A percentile compares a stretch with the other conserved stretches of the same genome.
Evolutionary conservation across 2,888 invertebrate genomes (phyloP).

Genomic region (Hydrotaea diabolus): DNA sequence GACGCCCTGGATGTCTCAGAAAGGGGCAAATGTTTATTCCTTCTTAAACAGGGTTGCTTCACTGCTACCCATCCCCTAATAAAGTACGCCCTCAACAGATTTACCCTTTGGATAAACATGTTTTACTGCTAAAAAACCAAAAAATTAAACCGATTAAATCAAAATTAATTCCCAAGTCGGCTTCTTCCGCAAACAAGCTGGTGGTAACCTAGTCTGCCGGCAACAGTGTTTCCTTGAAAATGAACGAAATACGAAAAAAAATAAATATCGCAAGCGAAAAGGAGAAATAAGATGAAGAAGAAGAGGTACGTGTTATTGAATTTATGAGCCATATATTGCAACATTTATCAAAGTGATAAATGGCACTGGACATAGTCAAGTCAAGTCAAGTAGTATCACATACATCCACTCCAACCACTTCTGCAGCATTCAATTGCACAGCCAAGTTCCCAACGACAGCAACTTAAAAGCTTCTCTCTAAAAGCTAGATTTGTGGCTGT

Average conservation of each 20-base stretch:
- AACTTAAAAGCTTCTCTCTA: conserved; percentile 19
- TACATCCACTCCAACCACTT: conserved; percentile 44
- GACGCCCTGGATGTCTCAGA: too few relatives aligned
- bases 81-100: too few relatives aligned
- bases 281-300: conserved; percentile 33
- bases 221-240: conserved; percentile 21
- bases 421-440: background rate
- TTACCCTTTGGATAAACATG: too few relatives aligned
- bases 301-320: conserved; percentile 69
- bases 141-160: too few relatives aligned
- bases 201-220: conserved; percentile 20
- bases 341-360: conserved; percentile 72
- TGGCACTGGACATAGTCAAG: conserved; percentile 68
- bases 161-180: too few relatives aligned
- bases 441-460: conserved; percentile 5
- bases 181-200: conserved; percentile 24
- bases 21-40: too few relatives aligned
- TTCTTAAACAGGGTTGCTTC: too few relatives aligned
- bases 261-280: conserved; percentile 24
- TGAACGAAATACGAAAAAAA: background rate
- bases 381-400: conserved; percentile 67
- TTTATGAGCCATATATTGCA: conserved; percentile 69
- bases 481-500: conserved; percentile 45
- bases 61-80: too few relatives aligned
- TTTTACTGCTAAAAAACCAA: too few relatives aligned